Conservation (phyloP, 1,140 invertebrate genomes). For the Brachionus paranguensis region DNA sequence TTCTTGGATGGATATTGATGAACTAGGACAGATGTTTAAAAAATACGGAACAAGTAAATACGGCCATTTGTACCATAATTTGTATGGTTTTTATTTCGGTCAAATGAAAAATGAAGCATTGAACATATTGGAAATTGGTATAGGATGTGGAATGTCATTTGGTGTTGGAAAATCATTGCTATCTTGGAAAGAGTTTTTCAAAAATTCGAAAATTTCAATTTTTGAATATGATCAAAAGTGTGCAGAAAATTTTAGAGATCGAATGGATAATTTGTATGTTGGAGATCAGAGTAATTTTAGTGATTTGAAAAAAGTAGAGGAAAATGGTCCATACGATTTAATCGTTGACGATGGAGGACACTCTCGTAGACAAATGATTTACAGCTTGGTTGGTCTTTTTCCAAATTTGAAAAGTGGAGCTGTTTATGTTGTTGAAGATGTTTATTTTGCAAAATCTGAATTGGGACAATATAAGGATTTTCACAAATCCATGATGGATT, state of each 20-base stretch:
- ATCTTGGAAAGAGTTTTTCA: background rate
- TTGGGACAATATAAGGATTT: background rate
- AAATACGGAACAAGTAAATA: background rate
- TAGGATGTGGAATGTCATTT: background rate
- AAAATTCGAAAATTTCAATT: background rate
- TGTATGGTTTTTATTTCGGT: background rate
- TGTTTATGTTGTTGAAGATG: slow-evolving; percentile 8
- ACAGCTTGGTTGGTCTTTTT: background rate
- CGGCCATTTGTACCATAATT: background rate
- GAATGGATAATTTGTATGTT: background rate
- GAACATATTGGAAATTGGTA: background rate
- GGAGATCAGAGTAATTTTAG: background rate
- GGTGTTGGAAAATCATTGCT: background rate
- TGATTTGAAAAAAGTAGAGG: background rate
- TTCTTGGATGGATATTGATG: background rate
- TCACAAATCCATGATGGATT: background rate
- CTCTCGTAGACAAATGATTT: background rate
- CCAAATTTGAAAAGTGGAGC: background rate
- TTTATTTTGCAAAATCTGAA: background rate
- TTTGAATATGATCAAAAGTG: slow-evolving; percentile 25
- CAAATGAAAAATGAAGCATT: background rate
- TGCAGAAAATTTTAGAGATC: background rate
- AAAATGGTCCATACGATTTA: background rate
- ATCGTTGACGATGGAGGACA: slow-evolving; percentile 27
- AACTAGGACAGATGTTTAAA: background rate